Evolutionary conservation across 2,113 vertebrate genomes (phyloP).

Genomic region (Probosciger aterrimus): DNA sequence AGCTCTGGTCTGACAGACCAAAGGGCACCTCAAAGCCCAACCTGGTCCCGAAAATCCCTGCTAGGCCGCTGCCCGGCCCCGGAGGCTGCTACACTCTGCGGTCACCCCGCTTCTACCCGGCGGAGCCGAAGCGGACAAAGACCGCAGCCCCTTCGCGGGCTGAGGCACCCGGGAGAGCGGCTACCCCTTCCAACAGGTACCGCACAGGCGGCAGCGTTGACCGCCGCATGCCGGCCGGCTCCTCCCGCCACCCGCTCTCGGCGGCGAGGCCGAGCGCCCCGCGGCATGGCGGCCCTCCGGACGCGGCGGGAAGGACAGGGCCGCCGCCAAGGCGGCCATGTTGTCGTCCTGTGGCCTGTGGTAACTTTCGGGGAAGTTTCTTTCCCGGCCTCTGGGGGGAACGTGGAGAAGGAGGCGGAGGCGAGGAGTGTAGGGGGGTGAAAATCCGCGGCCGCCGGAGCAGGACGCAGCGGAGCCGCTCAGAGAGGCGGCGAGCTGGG

Average conservation of each 20-base stretch:
- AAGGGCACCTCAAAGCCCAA: not conserved
- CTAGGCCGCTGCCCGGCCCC: not conserved
- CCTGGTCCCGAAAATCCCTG: accelerated
- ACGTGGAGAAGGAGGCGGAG: not conserved
- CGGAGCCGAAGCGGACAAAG: not conserved
- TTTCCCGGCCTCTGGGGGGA: not conserved
- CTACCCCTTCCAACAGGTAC: not conserved
- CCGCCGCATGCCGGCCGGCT: not conserved
- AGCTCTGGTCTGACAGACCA: accelerated
- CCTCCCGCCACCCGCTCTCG: not conserved
- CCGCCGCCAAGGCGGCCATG: conserved; percentile 25
- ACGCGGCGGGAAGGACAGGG: not conserved
- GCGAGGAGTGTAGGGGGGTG: too few relatives aligned
- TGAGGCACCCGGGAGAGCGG: not conserved
- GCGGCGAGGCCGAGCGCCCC: not conserved
- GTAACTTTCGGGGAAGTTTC: conserved; percentile 47
- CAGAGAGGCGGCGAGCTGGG: not conserved
- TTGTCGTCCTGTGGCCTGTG: conserved; percentile 1
- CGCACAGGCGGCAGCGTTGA: not conserved
- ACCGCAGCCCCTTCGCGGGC: not conserved
- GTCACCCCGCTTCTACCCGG: not conserved
- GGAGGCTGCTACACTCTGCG: accelerated
- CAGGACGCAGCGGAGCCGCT: not conserved
- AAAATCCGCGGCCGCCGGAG: not conserved
- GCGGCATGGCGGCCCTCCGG: not conserved